Evolutionary conservation across 2,888 invertebrate species (phyloP).

Genomic region (Yponomeuta sedellus): DNA sequence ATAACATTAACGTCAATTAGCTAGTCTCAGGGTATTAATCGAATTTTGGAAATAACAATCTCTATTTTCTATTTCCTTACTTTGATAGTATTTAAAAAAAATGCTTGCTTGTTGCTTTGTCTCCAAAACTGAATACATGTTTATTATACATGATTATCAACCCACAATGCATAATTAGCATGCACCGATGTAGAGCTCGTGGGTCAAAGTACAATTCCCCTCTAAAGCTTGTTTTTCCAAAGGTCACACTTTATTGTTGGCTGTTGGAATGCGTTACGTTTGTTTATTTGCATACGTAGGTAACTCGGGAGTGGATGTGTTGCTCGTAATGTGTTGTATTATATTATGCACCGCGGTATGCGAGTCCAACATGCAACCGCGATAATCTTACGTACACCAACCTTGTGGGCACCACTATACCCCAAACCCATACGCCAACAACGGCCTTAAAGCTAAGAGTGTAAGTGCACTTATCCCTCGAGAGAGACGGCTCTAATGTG

Average conservation of each 20-base stretch:
- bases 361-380: constrained; percentile 62
- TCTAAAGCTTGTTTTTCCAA: neutral
- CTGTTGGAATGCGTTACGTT: constrained; percentile 5
- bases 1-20: too few relatives aligned
- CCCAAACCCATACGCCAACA: neutral
- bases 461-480: neutral
- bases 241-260: constrained; percentile 1
- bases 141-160: too few relatives aligned
- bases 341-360: constrained; percentile 47
- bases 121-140: too few relatives aligned
- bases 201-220: neutral
- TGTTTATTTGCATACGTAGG: constrained; percentile 45
- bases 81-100: too few relatives aligned
- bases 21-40: too few relatives aligned
- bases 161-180: too few relatives aligned
- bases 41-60: too few relatives aligned
- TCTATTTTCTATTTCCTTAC: too few relatives aligned
- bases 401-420: neutral
- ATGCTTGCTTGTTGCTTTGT: too few relatives aligned
- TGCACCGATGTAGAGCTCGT: neutral
- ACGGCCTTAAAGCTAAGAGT: neutral
- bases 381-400: constrained; percentile 50
- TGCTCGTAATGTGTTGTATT: constrained; percentile 65
- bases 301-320: constrained; percentile 60
- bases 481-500: neutral